A percentile compares a stretch with the other conserved stretches of the same genome.
Conservation (phyloP, 2,797 vertebrate genomes). For the Muscicapa striata region DNA sequence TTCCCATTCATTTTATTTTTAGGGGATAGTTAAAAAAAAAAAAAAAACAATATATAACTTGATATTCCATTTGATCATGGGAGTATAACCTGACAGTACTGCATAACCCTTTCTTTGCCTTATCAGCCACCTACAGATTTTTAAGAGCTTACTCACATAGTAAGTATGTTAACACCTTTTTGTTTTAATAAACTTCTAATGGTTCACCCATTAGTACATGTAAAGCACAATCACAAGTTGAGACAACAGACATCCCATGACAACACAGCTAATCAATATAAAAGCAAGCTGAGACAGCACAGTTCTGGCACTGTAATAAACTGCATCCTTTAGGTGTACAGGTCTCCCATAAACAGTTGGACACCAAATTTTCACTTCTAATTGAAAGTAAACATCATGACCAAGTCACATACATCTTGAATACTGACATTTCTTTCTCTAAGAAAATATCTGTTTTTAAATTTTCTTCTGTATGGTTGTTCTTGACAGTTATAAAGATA, state of each 20-base stretch:
- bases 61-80: not conserved
- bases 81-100: not conserved
- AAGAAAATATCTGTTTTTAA: not conserved
- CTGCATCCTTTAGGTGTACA: not conserved
- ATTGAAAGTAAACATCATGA: conserved; percentile 32
- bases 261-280: not conserved
- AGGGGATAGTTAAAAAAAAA: not conserved
- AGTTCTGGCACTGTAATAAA: not conserved
- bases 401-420: not conserved
- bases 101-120: not conserved
- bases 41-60: not conserved
- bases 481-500: not conserved
- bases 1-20: not conserved
- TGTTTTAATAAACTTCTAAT: not conserved
- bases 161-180: not conserved
- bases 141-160: not conserved
- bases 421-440: not conserved
- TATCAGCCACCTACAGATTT: not conserved
- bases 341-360: not conserved
- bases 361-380: not conserved
- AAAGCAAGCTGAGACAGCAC: not conserved
- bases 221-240: not conserved
- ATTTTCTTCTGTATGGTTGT: not conserved
- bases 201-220: not conserved
- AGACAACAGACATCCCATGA: not conserved